Evolutionary conservation across 1,140 invertebrate species (phyloP), one percentile per base, ranked within the genome.

Genomic region (Lepidurus apus): DNA sequence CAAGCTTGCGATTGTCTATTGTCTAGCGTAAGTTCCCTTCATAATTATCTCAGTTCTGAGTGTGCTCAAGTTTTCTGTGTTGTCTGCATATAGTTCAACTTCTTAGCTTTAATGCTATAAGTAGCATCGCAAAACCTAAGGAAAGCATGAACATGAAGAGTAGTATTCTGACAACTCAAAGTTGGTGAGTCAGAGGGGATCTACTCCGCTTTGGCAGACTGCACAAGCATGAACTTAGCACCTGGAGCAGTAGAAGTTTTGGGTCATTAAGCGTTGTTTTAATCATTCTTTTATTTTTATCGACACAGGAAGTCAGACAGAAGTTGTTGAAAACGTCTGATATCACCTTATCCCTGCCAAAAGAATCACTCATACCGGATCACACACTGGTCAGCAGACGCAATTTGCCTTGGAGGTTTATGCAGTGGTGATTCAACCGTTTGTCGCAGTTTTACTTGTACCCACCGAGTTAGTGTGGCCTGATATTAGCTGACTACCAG

Each of bases 251-350:
- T n/a, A 65, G 17, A 65, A 65, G 21, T 13, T 21, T 13, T 65
- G 53, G 9, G 17, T 65, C 53, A 65, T 65, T 65, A 7, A 65
- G 53, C 53, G 5, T 65, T 65, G 53, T 65, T 17, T 7, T 65
- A 65, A 65, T 65, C 53, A 21, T 21, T n/a, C 6, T 65, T 65
- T 65, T 65, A 13, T 65, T 65, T 65, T 65, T 65, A n/a, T 65
- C 3, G 8, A 9, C 13, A 13, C 21, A 65, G 53, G 53, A 65
- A 65, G 53, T 65, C n/a, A 1, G n/a, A n/a, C n/a, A n/a, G n/a
- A n/a, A 17, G 13, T 65, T 65, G 53, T 65, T 65, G 53, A 47
- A 65, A 65, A 65, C 53, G 17, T 65, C n/a, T 65, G 53, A 65
- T 65, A 65, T 65, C 53, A 1, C 53, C 53, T 65, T 17, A 17